These are phyloP conservation scores for Sinosuthora webbiana DNA, from an alignment of 2,113 vertebrate genomes.

Conservation along the genomic window DNA sequence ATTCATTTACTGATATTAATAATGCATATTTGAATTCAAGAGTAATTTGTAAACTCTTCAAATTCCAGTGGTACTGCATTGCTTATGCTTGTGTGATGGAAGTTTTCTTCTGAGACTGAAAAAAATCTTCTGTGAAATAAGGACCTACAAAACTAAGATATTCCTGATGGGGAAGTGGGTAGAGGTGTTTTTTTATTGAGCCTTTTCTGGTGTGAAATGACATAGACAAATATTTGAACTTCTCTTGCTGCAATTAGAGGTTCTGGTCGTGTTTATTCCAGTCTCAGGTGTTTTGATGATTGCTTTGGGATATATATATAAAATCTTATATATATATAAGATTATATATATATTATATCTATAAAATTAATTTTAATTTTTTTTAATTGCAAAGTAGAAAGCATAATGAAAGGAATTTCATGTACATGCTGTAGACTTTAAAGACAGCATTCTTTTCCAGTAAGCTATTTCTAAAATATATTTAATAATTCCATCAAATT, in stretches of 20 bases:
- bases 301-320: too few species aligned
- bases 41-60: background rate
- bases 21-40: background rate
- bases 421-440: background rate
- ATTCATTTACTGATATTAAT: background rate
- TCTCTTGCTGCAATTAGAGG: background rate
- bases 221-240: background rate
- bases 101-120: background rate
- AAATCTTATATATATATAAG: background rate
- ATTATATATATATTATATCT: too few species aligned
- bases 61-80: background rate
- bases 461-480: background rate
- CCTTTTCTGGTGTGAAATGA: background rate
- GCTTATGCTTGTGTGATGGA: background rate
- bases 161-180: background rate
- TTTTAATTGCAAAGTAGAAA: background rate
- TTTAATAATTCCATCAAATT: background rate
- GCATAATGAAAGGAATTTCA: background rate
- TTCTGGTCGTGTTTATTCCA: background rate
- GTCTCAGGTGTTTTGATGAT: background rate
- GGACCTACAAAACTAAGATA: background rate
- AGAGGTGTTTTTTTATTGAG: background rate
- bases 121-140: background rate
- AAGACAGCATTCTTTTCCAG: background rate
- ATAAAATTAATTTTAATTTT: background rate